These are phyloP conservation scores for Lithobates sylvaticus DNA, from an alignment of 2,797 vertebrate species.

Conservation along the genomic window DNA sequence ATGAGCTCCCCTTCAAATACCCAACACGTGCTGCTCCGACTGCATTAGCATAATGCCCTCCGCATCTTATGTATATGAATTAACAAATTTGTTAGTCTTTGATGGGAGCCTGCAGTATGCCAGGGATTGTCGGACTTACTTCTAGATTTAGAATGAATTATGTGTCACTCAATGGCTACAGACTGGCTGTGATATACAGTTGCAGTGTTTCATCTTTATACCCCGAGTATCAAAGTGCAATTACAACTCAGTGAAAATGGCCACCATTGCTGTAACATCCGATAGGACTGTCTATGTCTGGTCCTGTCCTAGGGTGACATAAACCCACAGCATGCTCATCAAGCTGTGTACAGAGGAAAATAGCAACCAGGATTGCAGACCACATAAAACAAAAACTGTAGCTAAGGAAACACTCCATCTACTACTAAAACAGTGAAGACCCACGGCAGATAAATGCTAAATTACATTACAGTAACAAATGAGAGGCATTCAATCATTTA, in stretches of 20 bases:
- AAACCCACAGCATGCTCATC: background rate
- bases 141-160: slow-evolving; percentile 1
- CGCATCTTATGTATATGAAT: slow-evolving; percentile 36
- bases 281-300: background rate
- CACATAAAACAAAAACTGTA: background rate
- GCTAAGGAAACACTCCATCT: background rate
- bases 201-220: slow-evolving; percentile 4
- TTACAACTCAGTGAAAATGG: background rate
- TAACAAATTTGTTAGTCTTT: slow-evolving; percentile 20
- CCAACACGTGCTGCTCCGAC: slow-evolving; percentile 29
- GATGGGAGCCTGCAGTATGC: slow-evolving; percentile 12
- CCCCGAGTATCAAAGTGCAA: background rate
- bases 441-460: background rate
- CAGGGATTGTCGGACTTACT: slow-evolving; percentile 13
- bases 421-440: background rate
- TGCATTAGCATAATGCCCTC: slow-evolving; percentile 31
- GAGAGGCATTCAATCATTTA: too few relatives aligned
- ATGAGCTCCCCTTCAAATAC: slow-evolving; percentile 13
- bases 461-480: too few relatives aligned
- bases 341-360: background rate
- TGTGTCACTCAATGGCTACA: background rate
- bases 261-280: background rate
- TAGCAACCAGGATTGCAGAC: background rate
- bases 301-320: background rate
- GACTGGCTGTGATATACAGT: slow-evolving; percentile 1